Percentiles rank a stretch among this genome's conserved stretches.
These are phyloP conservation scores for Periparus ater DNA, from an alignment of 2,797 vertebrate species.

Conservation along the genomic window DNA sequence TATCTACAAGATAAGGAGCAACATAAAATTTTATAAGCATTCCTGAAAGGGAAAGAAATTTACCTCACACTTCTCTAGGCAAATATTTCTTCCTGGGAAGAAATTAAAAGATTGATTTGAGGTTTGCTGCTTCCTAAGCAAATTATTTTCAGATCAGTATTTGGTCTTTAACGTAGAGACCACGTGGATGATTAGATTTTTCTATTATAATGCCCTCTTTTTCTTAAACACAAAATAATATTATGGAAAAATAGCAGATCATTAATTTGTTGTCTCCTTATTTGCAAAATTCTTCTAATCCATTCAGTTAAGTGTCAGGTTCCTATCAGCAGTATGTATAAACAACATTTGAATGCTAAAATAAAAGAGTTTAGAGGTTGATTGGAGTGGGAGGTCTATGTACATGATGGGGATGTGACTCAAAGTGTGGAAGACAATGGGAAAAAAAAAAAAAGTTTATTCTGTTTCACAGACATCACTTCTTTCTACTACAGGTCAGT, in stretches of 20 bases:
- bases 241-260: background rate
- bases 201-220: rapidly evolving
- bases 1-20: background rate
- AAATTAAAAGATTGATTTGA: background rate
- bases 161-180: background rate
- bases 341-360: rapidly evolving
- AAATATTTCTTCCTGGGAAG: background rate
- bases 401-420: rapidly evolving
- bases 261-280: background rate
- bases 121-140: background rate
- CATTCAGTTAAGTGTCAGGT: no score
- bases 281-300: background rate
- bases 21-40: background rate
- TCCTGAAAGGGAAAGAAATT: background rate
- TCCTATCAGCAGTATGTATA: background rate
- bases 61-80: background rate
- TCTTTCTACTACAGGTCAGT: background rate
- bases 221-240: background rate
- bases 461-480: background rate
- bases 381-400: background rate
- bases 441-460: background rate
- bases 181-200: background rate
- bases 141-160: background rate
- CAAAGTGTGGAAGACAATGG: background rate
- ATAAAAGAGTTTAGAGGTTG: background rate